Evolutionary conservation across 1,140 invertebrate genomes (phyloP), one percentile per base, ranked within the genome.

Genomic region (Bombus turneri): DNA sequence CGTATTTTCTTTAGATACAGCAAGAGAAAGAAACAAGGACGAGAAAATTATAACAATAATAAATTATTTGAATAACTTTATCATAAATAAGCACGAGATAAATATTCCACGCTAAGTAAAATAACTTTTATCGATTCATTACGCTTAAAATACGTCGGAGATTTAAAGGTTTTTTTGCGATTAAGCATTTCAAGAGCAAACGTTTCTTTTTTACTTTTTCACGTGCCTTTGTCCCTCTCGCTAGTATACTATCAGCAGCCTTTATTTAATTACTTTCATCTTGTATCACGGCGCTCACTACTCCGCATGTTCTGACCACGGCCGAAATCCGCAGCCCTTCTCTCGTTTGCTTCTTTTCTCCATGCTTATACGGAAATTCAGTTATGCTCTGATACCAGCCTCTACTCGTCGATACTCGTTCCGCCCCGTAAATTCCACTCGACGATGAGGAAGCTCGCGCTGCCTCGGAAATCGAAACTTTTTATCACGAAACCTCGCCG

Each of bases 331-430:
- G 15, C 62, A 13, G 15, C 15, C 28, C 28, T 39, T 28, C 3
- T 69, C 41, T 15, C 10, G 3, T 41, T 71, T 74, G 9, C 41
- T 47, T 22, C 13, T 31, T 74, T 74, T 47, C 41, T 74, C n/a
- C 6, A 8, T 41, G 28, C 37, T n/a, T 47, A 31, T 47, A 74
- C 10, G 47, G 13, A n/a, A 37, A 41, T 34, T 73, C 28, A 28
- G 79, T 73, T 41, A 41, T 59, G 47, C 68, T 5, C n/a, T n/a
- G 47, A 81, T 81, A 53, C 43, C 22, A 68, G 62, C 43, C 25
- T 1, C 43, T 47, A 22, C 47, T 31, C n/a, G 68, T 81, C 79
- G 68, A 81, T 81, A 73, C 79, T 73, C 68, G 79, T 80, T 80
- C 78, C 76, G 22, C 47, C n/a, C 47, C 47, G 68, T 59, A 59